Evolutionary conservation across 2,113 vertebrate genomes (phyloP), one percentile per base, ranked within the genome.

Genomic region (Ptychochromis oligacanthus): DNA sequence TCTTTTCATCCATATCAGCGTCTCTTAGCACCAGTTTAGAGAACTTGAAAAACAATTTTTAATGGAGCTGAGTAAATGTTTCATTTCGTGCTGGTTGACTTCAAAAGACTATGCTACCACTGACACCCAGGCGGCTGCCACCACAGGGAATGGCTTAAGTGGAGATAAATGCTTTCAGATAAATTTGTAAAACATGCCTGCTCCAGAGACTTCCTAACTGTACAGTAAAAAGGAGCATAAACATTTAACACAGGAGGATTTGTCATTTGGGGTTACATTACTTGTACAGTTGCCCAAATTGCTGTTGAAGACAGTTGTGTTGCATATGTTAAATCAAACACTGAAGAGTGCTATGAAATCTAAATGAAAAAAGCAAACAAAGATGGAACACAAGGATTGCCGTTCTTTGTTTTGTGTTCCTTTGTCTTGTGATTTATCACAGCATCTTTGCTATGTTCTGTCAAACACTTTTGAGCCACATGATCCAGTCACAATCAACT

Each of bases 131-230:
- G 49, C 24, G 60, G 80, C 79, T 60, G 40, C 36, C 55, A 72
- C 56, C 54, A 52, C 59, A 20, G 82, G 81, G 85, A 83, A 61
- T 26, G 62, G 70, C 49, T 67, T 89, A 84, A 62, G 52, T 86
- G 28, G 26, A 64, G 59, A 79, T 76, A 67, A 87, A 78, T 82
- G 55, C 24, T 83, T 75, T 75, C 36, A 34, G 58, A 78, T 84
- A 77, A 4, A 43, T 79, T 80, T 77, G 54, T 22, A 46, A 79
- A 80, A 88, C 26, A 62, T 8, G 20, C 59, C 31, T 31, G 31
- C 80, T 56, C 52, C 26, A 59, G 72, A 81, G 80, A 75, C 13
- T 52, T 80, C 64, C 55, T 22, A 59, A 46, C 4, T 3, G 20
- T 46, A 77, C 36, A 38, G 20, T 28, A 49, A 72, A 64, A 83